Evolutionary conservation across 2,797 vertebrate genomes (phyloP), one percentile per base, ranked within the genome.

Genomic region (Hyperoplus lanceolatus): DNA sequence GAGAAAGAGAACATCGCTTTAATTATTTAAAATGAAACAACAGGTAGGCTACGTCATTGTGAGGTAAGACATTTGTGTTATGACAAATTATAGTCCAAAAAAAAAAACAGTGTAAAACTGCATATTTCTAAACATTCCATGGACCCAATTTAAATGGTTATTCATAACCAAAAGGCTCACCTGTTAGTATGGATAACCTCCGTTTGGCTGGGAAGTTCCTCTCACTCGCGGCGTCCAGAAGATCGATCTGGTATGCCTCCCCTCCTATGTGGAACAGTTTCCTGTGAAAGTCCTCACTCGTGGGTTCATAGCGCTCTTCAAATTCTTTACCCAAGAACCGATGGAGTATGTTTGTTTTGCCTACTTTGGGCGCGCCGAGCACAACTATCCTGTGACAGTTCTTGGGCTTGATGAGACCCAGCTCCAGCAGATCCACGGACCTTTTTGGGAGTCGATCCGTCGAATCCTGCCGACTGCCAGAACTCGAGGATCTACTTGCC

Each of bases 161-260:
- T 29, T 15, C 2, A 46, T 18, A 1, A 6, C 12, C 13, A 21
- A 1, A 11, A n/a, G 16, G 36, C 90, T 84, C 78, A 96, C 95
- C 95, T 89, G 95, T 95, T 41, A 96, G 84, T 10, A 96, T 95
- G 18, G 95, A 92, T 14, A 96, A 70, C 66, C 95, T 93, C 75
- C 95, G 85, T 29, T 94, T 96, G 0, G 95, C 95, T 1, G 95
- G 94, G 75, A 94, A 96, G 84, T 93, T 87, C 57, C 93, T 93
- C 63, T 96, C 95, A 15, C 81, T 72, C 2, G 95, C 87, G 0
- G 95, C 94, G 67, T 96, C 95, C 75, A 96, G 91, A 0, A 96
- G 87, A 63, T 96, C 95, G 0, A 95, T 36, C 83, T 95, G 95
- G 70, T 96, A 96, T 0, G 87, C 43, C 73, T 95, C 89, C 5